A percentile compares a stretch with the other conserved stretches of the same genome.
Conservation (phyloP, 2,888 invertebrate genomes). For the Onthophagus sagittarius region DNA sequence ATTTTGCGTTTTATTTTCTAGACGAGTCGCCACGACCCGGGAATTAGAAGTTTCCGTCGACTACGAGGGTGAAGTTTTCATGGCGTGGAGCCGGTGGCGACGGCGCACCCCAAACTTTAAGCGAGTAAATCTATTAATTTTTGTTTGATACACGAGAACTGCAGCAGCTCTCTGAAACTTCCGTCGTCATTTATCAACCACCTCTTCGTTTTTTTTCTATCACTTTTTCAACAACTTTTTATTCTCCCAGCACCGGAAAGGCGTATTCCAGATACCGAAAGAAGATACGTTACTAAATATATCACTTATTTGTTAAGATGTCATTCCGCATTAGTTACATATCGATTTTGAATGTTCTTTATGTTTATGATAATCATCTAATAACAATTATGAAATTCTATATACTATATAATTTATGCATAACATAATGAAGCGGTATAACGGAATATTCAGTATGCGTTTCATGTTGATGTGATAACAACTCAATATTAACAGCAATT, state of each 20-base stretch:
- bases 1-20: constrained; percentile 4
- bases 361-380: no score
- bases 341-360: no score
- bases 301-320: no score
- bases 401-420: neutral
- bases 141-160: constrained; percentile 5
- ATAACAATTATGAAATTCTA: no score
- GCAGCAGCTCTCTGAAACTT: constrained; percentile 3
- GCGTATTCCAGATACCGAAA: neutral
- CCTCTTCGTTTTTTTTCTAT: neutral
- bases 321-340: no score
- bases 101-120: neutral
- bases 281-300: neutral
- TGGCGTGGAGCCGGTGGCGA: neutral
- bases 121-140: constrained; percentile 11
- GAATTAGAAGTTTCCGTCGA: constrained; percentile 7
- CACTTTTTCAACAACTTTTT: neutral
- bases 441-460: neutral
- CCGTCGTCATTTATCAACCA: constrained; percentile 10
- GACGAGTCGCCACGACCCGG: neutral
- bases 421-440: neutral
- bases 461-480: neutral
- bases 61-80: neutral
- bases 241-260: neutral
- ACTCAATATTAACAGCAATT: neutral